Base-by-base conservation (phyloP, 2,888 invertebrate species). In the Lottia gigantea region DNA sequence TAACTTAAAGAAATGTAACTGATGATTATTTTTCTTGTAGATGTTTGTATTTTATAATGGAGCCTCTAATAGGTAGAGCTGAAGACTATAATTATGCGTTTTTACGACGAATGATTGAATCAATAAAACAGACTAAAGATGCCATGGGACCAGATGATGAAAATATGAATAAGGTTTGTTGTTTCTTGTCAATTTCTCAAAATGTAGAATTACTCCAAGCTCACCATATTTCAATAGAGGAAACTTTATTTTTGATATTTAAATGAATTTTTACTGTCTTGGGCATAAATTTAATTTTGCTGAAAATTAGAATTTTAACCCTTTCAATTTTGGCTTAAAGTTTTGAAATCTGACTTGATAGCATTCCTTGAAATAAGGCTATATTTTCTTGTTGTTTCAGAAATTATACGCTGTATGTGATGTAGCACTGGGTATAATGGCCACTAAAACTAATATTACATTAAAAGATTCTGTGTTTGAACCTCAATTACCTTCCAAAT, bases 331-430 rank as follows among this genome's bases (percentile, higher is more conserved):
- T n/a, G n/a, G n/a, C n/a, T n/a, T n/a, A n/a, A n/a, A n/a, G n/a
- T n/a, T n/a, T n/a, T n/a, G n/a, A n/a, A n/a, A n/a, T n/a, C n/a
- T n/a, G n/a, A n/a, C n/a, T n/a, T n/a, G n/a, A n/a, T n/a, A n/a
- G n/a, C n/a, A n/a, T n/a, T n/a, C n/a, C n/a, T n/a, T n/a, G n/a
- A n/a, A n/a, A n/a, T n/a, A n/a, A n/a, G n/a, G n/a, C n/a, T n/a
- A n/a, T n/a, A n/a, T n/a, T n/a, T n/a, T n/a, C n/a, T n/a, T n/a
- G n/a, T n/a, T 46, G 61, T 64, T 40, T 64, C 89, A 97, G 96
- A 97, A 96, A 94, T 90, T 98, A 87, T 98, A 97, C 94, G 95
- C 97, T 45, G 93, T 96, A 68, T 97, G 97, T 91, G 98, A 98
- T 91, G 91, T 98, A 78, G 95, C 97, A 19, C 93, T 96, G 91